Base-by-base conservation (phyloP, 2,888 invertebrate species). In the Aspidiotus destructor region DNA sequence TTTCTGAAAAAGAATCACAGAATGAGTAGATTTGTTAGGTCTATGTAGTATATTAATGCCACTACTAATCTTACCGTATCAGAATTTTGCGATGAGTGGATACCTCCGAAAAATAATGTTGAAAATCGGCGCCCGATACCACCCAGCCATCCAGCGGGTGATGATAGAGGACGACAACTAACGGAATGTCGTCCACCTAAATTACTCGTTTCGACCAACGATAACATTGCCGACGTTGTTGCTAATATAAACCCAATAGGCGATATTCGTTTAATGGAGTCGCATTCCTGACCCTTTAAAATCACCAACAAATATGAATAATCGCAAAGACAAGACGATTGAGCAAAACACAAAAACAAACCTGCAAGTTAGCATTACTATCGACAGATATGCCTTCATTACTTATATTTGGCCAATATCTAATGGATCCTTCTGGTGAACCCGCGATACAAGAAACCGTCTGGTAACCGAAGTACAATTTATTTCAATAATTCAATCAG, bases 351-450 rank as follows among this genome's bases (percentile, higher is more conserved):
- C n/a, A 48, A 13, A n/a, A 48, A 48, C 48, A 6, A 71, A 76
- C 82, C 70, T 91, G 90, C 44, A 96, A 80, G 75, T 94, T 93
- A 2, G 89, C 88, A 69, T 85, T 86, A 57, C 88, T 85, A 76
- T 96, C 95, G 13, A 88, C 84, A 11, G 88, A 92, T 1, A 88
- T 86, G 0, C 88, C 88, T 76, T 93, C 93, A 73, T 94, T 91
- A 0, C 89, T 88, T 52, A 95, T 85, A 7, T 88, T 90, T 0
- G 90, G 84, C 96, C 96, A 97, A 78, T 88, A 95, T n/a, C 95
- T 84, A 0, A 93, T 87, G 62, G 87, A 85, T 48, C 95, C 96
- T 76, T 95, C 95, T 0, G 95, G 94, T 0, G 95, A 94, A 1
- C 93, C 92, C 15, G 94, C 93, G 73, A 96, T 84, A 75, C 92